Evolutionary conservation across 2,797 vertebrate species (phyloP), one percentile per base, ranked within the genome.

Genomic region (Brachyalestes nurse): DNA sequence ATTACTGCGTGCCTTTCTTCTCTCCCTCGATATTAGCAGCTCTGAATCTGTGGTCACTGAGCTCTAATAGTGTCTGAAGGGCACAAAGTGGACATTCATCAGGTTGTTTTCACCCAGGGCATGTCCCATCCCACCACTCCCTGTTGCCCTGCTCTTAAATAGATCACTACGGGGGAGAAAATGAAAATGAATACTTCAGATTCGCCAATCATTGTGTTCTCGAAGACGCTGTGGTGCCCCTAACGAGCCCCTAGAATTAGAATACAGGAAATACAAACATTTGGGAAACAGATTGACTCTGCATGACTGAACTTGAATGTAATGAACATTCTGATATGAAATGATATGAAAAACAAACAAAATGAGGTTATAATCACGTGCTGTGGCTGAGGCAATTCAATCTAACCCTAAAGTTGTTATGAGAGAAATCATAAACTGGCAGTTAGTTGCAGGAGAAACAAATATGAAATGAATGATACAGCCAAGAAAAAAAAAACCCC

Each of bases 31-130:
- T 34, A 73, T 66, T 53, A 72, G 47, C 12, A 13, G 23, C 28
- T 40, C 10, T 74, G 40, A 10, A 60, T 57, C 72, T 17, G 2
- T 45, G 66, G 40, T 47, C 53, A 60, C 12, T 34, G 57, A 60
- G 45, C 72, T 58, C 62, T 61, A 25, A 69, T 67, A 12, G 12
- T 7, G 55, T 60, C 64, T 60, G 58, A 25, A 75, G 13, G n/a
- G 42, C 1, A 5, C 4, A 6, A 69, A 25, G 72, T 51, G 53
- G 25, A 19, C 25, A 6, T 55, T 16, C 34, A 55, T 72, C 25
- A 53, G 47, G 47, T 23, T 53, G 23, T 67, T 81, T 8, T 49
- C 25, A 51, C 53, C 58, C 25, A 38, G 64, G 64, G 21, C 72
- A 75, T 72, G 49, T 47, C 53, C 69, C 13, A 45, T 28, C 19